phyloP scores from a whole-genome alignment of 2,113 vertebrate genomes.

The Myanophis thanlyinensis region DNA sequence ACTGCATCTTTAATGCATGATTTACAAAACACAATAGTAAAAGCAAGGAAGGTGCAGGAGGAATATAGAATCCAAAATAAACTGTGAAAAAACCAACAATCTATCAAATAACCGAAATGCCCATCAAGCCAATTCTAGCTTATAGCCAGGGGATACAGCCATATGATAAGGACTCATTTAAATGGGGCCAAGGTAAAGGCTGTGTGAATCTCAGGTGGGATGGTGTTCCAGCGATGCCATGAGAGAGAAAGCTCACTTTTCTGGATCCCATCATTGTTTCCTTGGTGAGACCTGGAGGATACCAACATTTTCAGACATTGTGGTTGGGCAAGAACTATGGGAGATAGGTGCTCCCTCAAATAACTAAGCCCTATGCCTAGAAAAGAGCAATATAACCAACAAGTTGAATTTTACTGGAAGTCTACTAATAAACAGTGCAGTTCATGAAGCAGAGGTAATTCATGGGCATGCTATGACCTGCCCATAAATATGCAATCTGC shows the following conservation, averaged over 20 bases:
- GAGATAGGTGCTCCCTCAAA: not conserved
- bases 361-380: not conserved
- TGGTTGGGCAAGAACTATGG: not conserved
- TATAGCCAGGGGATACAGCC: not conserved
- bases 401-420: not conserved
- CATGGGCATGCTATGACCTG: not conserved
- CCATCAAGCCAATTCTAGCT: not conserved
- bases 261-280: not conserved
- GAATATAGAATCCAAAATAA: not conserved
- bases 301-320: not conserved
- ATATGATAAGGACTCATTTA: not conserved
- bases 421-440: not conserved
- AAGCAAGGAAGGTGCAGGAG: not conserved
- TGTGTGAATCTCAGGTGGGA: not conserved
- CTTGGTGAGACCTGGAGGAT: not conserved
- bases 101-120: not conserved
- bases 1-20: not conserved
- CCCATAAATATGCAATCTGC: not conserved
- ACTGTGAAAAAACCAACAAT: not conserved
- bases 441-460: not conserved
- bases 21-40: not conserved
- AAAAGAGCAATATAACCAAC: not conserved
- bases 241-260: not conserved
- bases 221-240: not conserved
- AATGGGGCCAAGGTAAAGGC: not conserved